phyloP scores from a whole-genome alignment of 2,888 invertebrate genomes.

The Drosophila engyochracea region DNA sequence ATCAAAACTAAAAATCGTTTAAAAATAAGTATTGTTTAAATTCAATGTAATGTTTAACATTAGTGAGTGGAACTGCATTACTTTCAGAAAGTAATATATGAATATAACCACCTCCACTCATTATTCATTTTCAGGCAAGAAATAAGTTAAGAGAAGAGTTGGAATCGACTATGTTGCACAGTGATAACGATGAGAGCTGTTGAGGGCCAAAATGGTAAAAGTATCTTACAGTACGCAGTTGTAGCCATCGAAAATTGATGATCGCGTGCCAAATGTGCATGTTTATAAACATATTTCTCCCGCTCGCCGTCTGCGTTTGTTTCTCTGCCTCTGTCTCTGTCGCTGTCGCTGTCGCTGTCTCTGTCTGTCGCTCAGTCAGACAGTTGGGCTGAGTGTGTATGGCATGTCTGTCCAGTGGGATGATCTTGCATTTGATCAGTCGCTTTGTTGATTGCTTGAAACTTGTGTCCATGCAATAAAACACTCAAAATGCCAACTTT shows the following conservation, averaged over 20 bases:
- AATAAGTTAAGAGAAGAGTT: constrained; percentile 26
- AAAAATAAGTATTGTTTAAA: not conserved
- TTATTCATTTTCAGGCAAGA: constrained; percentile 38
- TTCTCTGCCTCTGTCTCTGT: not conserved
- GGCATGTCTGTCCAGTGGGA: constrained; percentile 70
- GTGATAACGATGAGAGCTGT: constrained; percentile 60
- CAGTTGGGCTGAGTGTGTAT: constrained; percentile 25
- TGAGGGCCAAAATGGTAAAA: constrained; percentile 69
- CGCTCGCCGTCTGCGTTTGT: constrained; percentile 17
- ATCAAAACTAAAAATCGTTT: too few relatives aligned
- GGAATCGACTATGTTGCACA: constrained; percentile 47
- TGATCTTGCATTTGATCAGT: constrained; percentile 80
- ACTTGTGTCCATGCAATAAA: constrained; percentile 82
- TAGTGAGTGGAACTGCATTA: not conserved
- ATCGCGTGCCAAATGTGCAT: constrained; percentile 82
- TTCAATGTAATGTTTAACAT: not conserved
- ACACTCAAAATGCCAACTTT: constrained; percentile 82
- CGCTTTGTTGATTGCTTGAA: constrained; percentile 81
- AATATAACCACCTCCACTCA: constrained; percentile 38
- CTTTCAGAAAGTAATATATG: constrained; percentile 39
- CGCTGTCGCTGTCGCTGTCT: not conserved
- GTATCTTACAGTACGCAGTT: constrained; percentile 75
- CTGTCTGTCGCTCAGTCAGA: not conserved
- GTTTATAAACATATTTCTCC: constrained; percentile 79
- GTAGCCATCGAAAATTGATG: constrained; percentile 72